Percentiles rank a stretch among this genome's conserved stretches.
Evolutionary conservation across 2,113 vertebrate genomes (phyloP).

Genomic region (Malurus elegans): DNA sequence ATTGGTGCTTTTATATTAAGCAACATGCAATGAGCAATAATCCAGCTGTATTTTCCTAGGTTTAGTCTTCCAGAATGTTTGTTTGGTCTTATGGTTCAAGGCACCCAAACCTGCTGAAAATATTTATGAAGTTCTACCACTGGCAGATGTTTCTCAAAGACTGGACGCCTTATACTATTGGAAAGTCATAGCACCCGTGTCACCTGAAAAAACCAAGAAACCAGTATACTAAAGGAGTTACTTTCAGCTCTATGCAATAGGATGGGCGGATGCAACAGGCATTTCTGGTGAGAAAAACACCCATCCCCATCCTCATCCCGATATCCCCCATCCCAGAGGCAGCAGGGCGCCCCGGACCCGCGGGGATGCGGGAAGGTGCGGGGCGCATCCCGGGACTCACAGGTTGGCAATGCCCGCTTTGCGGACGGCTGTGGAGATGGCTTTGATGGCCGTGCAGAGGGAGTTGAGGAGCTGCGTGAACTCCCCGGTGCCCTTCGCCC

Average conservation of each 20-base stretch:
- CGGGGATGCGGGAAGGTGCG: neutral
- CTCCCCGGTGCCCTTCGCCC: conserved; percentile 86
- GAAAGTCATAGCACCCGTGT: neutral
- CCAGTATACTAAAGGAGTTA: no score
- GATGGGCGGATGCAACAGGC: neutral
- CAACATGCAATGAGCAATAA: neutral
- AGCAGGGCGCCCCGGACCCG: neutral
- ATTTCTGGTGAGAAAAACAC: neutral
- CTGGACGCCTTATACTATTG: fast-evolving
- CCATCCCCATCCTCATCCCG: neutral
- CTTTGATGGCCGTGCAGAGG: conserved; percentile 92
- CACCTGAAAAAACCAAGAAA: neutral
- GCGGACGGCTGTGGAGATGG: conserved; percentile 92
- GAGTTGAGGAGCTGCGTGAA: conserved; percentile 93
- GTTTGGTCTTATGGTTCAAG: neutral
- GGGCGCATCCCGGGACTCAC: conserved; percentile 66
- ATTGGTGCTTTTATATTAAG: neutral
- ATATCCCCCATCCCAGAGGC: neutral
- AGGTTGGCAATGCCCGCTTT: conserved; percentile 95
- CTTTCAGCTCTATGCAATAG: neutral
- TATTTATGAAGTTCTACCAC: neutral
- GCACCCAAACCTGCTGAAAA: neutral
- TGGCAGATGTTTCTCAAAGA: neutral
- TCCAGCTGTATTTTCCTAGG: neutral
- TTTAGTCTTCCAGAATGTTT: neutral